A percentile compares a stretch with the other conserved stretches of the same genome.
Conservation (phyloP, 2,113 vertebrate genomes). For the Apaloderma vittatum region DNA sequence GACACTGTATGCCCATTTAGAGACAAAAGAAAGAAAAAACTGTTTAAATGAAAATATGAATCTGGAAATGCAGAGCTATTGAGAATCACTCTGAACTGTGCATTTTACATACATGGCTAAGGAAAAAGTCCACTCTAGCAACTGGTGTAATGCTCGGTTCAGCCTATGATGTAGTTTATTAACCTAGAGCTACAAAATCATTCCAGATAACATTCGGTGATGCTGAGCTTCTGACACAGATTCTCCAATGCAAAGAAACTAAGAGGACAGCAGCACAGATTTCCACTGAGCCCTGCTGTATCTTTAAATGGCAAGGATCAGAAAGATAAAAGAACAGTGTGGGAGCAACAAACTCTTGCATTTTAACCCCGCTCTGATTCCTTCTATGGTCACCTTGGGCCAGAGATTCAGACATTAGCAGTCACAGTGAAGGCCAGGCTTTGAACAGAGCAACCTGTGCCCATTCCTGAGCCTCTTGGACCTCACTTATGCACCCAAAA, state of each 20-base stretch:
- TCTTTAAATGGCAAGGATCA: not conserved
- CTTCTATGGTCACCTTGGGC: not conserved
- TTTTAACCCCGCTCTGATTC: not conserved
- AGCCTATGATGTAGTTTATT: constrained; percentile 22
- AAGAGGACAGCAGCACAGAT: not conserved
- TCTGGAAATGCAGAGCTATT: not conserved
- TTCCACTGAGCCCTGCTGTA: not conserved
- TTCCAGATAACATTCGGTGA: constrained; percentile 29
- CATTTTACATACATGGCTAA: not conserved
- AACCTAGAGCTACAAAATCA: constrained; percentile 52
- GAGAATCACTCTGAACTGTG: not conserved
- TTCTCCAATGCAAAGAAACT: not conserved
- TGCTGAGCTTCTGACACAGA: constrained; percentile 26
- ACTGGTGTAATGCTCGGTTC: not conserved
- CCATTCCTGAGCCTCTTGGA: not conserved
- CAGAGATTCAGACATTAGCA: not conserved
- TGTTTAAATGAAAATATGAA: not conserved
- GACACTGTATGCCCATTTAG: not conserved
- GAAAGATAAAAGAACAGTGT: not conserved
- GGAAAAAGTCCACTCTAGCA: not conserved
- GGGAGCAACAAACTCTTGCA: not conserved
- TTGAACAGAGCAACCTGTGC: not conserved
- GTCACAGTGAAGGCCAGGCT: not conserved
- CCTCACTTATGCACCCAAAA: not conserved
- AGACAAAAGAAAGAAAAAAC: not conserved